Conservation (phyloP, 2,888 invertebrate genomes). For the Harpalus rubripes region DNA sequence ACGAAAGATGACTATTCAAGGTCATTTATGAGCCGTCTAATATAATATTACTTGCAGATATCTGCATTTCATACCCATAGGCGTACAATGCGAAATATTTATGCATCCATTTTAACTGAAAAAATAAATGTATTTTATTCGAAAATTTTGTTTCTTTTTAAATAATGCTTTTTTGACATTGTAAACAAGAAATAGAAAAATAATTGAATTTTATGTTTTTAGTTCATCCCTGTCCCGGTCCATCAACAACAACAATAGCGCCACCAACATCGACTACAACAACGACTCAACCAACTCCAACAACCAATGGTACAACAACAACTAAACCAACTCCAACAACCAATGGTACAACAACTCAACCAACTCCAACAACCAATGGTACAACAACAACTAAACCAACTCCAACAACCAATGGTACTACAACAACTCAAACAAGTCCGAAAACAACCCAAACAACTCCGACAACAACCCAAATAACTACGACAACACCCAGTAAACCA, state of each 20-base stretch:
- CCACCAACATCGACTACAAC: not conserved
- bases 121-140: too few species aligned
- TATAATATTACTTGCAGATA: too few species aligned
- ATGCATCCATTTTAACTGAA: too few species aligned
- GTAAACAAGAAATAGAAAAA: not conserved
- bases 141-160: too few species aligned
- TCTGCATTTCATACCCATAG: too few species aligned
- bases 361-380: constrained; percentile 33
- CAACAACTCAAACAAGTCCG: not conserved
- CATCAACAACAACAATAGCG: not conserved
- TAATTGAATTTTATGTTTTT: not conserved
- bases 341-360: not conserved
- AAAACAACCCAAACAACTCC: not conserved
- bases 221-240: constrained; percentile 6
- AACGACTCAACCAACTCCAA: constrained; percentile 8
- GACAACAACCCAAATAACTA: not conserved
- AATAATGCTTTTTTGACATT: too few species aligned
- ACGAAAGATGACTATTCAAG: too few species aligned
- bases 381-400: constrained; percentile 30
- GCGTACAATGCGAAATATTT: too few species aligned
- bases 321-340: constrained; percentile 28
- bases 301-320: constrained; percentile 27
- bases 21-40: too few species aligned
- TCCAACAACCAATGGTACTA: constrained; percentile 5
- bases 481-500: too few species aligned